Conservation (phyloP, 2,888 invertebrate genomes). For the Limnephilus rhombicus region DNA sequence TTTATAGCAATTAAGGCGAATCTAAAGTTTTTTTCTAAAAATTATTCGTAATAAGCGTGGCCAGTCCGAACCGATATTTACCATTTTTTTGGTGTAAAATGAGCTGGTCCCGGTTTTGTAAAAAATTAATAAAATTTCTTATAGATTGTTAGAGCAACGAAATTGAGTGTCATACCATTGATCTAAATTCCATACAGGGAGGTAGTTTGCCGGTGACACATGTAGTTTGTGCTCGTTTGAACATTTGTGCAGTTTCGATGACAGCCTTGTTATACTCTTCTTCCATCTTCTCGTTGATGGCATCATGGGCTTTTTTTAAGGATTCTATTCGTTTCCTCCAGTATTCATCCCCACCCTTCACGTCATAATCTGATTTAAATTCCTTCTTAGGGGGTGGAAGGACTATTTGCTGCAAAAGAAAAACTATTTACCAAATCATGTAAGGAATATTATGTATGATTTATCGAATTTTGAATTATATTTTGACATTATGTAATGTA, state of each 20-base stretch:
- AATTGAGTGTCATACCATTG: constrained; percentile 49
- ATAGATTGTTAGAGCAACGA: neutral
- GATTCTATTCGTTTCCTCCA: constrained; percentile 63
- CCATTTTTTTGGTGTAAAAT: too few species aligned
- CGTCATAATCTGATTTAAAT: constrained; percentile 55
- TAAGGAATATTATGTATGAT: neutral
- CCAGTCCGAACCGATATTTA: too few species aligned
- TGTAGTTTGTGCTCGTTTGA: constrained; percentile 60
- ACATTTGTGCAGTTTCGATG: constrained; percentile 63
- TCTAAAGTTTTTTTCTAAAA: too few species aligned
- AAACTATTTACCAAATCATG: constrained; percentile 6
- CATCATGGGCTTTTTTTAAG: constrained; percentile 61
- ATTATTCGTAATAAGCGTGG: too few species aligned
- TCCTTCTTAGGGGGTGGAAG: constrained; percentile 36
- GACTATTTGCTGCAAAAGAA: constrained; percentile 28
- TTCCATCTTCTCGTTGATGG: constrained; percentile 64
- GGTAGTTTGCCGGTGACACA: constrained; percentile 60
- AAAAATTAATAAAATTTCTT: too few species aligned
- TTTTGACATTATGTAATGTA: constrained; percentile 61
- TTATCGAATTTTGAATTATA: constrained; percentile 14
- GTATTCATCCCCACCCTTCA: constrained; percentile 59
- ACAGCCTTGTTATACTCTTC: constrained; percentile 63
- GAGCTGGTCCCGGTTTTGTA: too few species aligned
- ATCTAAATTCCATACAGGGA: constrained; percentile 62
- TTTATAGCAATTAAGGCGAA: too few species aligned